phyloP scores from a whole-genome alignment of 2,797 vertebrate species.

The Erpetoichthys calabaricus region DNA sequence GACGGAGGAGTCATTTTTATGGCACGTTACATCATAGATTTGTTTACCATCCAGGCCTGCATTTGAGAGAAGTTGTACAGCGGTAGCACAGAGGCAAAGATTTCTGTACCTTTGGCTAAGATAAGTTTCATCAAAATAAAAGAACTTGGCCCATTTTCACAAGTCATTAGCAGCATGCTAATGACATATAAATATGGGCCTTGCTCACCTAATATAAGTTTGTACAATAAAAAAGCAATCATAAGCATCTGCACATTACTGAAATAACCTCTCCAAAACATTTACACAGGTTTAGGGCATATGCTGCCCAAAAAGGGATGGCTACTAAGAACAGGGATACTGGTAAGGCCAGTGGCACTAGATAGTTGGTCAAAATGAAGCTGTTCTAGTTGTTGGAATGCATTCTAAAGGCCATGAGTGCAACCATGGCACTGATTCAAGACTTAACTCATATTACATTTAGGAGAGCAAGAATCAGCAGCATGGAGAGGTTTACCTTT shows the following conservation, averaged over 20 bases:
- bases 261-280: not conserved
- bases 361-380: no score
- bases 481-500: no score
- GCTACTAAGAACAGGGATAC: not conserved
- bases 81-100: conserved; percentile 5
- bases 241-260: not conserved
- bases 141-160: not conserved
- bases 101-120: conserved; percentile 1
- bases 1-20: conserved; percentile 3
- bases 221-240: not conserved
- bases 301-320: not conserved
- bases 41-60: conserved; percentile 6
- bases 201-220: not conserved
- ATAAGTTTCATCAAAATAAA: not conserved
- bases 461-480: no score
- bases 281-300: not conserved
- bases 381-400: no score
- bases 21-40: conserved; percentile 6
- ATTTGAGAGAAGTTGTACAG: conserved; percentile 7
- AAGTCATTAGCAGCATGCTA: not conserved
- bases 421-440: no score
- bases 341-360: not conserved
- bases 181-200: no score
- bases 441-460: no score
- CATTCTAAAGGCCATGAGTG: no score